Evolutionary conservation across 2,888 invertebrate species (phyloP), one percentile per base, ranked within the genome.

Genomic region (Caenorhabditis panamensis): DNA sequence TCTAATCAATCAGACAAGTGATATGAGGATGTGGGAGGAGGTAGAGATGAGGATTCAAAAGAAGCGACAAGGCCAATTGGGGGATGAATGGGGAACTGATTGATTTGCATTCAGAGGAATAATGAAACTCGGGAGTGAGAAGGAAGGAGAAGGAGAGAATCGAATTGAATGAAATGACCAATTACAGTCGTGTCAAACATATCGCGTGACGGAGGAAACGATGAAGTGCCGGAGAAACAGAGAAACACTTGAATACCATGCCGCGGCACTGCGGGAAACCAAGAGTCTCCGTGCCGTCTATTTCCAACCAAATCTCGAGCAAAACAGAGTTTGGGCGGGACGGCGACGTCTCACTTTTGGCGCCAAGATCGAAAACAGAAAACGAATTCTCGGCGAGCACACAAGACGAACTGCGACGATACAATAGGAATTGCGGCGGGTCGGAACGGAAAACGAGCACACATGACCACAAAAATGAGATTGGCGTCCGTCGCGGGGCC

Each of bases 181-280:
- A 73, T 73, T 73, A 73, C 73, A 73, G 73, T 64, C 37, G 62
- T 63, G 56, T 72, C 56, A 47, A 72, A n/a, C n/a, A 72, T 73
- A 64, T 73, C 73, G 73, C 73, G 73, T 73, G 73, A 73, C 73
- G 49, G 44, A 37, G 24, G 18, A 20, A n/a, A n/a, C n/a, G n/a
- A n/a, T n/a, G n/a, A n/a, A n/a, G n/a, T n/a, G n/a, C n/a, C n/a
- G n/a, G n/a, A n/a, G n/a, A n/a, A n/a, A n/a, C n/a, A n/a, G 22
- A 61, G 56, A 58, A 56, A 24, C 54, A 58, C 47, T 41, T 44
- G 44, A 41, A 58, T 9, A 49, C 20, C 61, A 28, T 62, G 9
- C 24, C n/a, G 4, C 3, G 26, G n/a, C 16, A 26, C 22, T 2
- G 28, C 11, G n/a, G 20, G 11, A 20, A 58, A 58, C 36, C n/a